Evolutionary conservation across 1,140 invertebrate species (phyloP).

Genomic region (Calephelis nemesis): DNA sequence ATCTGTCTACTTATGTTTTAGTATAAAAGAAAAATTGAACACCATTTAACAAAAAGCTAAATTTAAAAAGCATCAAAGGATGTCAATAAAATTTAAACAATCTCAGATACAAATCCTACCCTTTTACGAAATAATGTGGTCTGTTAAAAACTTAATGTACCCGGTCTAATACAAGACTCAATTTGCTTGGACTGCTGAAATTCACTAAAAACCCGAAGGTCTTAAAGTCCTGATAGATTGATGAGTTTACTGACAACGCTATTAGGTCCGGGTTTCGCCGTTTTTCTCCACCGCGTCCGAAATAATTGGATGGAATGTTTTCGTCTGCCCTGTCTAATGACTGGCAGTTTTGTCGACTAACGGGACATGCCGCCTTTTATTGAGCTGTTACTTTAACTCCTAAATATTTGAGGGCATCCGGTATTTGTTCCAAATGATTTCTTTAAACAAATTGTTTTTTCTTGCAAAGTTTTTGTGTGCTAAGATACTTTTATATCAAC

Average conservation of each 20-base stretch:
- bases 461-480: not conserved
- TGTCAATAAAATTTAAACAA: not conserved
- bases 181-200: conserved; percentile 17
- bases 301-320: conserved; percentile 67
- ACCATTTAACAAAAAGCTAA: no score
- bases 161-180: conserved; percentile 7
- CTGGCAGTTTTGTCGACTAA: conserved; percentile 68
- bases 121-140: not conserved
- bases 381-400: conserved; percentile 58
- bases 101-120: not conserved
- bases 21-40: no score
- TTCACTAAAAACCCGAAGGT: conserved; percentile 34
- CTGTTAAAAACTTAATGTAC: conserved; percentile 8
- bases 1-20: no score
- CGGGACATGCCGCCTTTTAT: conserved; percentile 62
- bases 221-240: conserved; percentile 60
- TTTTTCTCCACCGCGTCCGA: conserved; percentile 47
- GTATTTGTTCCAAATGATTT: conserved; percentile 37
- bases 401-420: conserved; percentile 45
- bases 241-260: conserved; percentile 64
- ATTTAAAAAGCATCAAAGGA: not conserved
- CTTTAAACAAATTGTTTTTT: conserved; percentile 9
- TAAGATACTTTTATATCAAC: not conserved
- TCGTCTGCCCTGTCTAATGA: conserved; percentile 63
- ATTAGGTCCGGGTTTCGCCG: conserved; percentile 50